phyloP scores from a whole-genome alignment of 2,888 invertebrate genomes.

The Tiliacea aurago region DNA sequence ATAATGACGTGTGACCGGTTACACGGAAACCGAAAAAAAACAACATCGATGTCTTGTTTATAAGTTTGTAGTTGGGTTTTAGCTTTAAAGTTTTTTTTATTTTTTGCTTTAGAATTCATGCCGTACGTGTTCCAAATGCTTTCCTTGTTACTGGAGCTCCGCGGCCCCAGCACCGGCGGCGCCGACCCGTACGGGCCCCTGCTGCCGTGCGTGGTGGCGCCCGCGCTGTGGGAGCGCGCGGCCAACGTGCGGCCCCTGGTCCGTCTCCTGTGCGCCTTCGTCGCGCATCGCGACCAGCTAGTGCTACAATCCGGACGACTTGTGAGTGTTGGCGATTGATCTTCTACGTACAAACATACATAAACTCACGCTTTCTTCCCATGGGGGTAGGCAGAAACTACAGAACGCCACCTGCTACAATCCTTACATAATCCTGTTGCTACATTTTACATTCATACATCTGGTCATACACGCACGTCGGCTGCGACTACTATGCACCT shows the following conservation, averaged over 20 bases:
- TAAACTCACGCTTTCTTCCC: too few species aligned
- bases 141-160: conserved; percentile 96
- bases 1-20: background rate
- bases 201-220: conserved; percentile 97
- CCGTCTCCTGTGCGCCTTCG: conserved; percentile 96
- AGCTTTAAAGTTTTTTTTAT: background rate
- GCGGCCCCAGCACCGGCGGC: conserved; percentile 78
- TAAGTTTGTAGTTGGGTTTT: background rate
- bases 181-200: conserved; percentile 96
- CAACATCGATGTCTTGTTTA: background rate
- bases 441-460: too few species aligned
- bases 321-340: conserved; percentile 83
- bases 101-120: conserved; percentile 95
- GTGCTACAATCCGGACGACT: conserved; percentile 92
- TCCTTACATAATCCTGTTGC: background rate
- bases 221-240: conserved; percentile 97
- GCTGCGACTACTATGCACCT: too few species aligned
- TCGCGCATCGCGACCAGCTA: conserved; percentile 85
- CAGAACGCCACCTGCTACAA: background rate
- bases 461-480: too few species aligned
- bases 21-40: background rate
- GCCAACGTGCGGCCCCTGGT: conserved; percentile 98
- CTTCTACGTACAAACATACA: background rate
- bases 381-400: background rate
- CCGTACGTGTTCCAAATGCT: conserved; percentile 99